Conservation (phyloP, 1,140 invertebrate species). For the Trinorchestia longiramus region DNA sequence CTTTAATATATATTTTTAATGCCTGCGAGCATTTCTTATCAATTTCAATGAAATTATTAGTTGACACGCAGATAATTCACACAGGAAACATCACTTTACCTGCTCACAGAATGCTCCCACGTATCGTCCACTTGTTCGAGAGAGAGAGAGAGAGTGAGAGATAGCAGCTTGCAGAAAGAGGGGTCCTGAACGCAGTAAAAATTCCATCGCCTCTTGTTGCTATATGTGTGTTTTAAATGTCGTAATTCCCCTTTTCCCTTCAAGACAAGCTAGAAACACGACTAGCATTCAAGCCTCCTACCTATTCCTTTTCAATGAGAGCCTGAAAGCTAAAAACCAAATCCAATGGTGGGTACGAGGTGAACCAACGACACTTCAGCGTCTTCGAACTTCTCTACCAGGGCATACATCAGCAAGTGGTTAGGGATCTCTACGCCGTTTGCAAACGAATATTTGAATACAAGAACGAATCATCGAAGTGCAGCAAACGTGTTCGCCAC, state of each 20-base stretch:
- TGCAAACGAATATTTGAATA: background rate
- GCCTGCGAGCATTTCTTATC: background rate
- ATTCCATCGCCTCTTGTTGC: conserved; percentile 3
- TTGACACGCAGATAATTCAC: conserved; percentile 45
- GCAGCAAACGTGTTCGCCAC: background rate
- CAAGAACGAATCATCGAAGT: background rate
- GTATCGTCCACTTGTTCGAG: conserved; percentile 31
- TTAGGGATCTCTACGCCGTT: background rate
- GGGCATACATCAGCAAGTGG: background rate
- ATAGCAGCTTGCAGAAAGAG: conserved; percentile 27
- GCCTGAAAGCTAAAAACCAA: background rate
- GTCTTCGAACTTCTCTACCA: background rate
- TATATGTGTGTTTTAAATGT: background rate
- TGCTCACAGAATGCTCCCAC: background rate
- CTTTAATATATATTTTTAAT: background rate
- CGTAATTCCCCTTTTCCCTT: background rate
- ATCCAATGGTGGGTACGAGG: background rate
- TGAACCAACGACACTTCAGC: background rate
- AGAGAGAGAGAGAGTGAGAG: conserved; percentile 1
- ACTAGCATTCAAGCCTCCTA: background rate
- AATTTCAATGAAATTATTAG: background rate
- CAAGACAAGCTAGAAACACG: background rate
- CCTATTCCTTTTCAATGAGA: background rate
- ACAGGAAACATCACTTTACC: conserved; percentile 47
- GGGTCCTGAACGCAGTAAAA: background rate